Base-by-base conservation (phyloP, 2,888 invertebrate genomes). In the Phymatocera aterrima region DNA sequence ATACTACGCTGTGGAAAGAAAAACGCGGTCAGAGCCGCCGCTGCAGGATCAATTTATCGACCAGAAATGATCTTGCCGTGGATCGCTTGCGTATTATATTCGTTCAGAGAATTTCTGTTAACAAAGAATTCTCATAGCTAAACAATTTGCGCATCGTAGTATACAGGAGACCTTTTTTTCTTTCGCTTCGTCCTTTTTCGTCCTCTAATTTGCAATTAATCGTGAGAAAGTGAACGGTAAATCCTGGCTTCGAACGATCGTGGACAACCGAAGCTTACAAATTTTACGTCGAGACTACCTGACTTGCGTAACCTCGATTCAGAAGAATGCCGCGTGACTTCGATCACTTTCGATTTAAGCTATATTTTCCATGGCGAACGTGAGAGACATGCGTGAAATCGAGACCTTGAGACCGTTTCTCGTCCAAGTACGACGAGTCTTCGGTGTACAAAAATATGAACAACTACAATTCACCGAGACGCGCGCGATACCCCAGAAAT, bases 311-410 rank as follows among this genome's bases (percentile, higher is more conserved):
- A 75, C 75, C 75, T 75, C 40, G 57, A 75, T 75, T 40, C 75
- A 21, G 57, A 54, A 75, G 57, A 75, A 75, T 57, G 72, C 72
- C 51, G 72, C 72, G 21, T 72, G 72, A 31, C 72, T 75, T 75
- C 75, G 75, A 75, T 75, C 60, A 75, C 75, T 75, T 75, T 75
- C 75, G 75, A 75, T 75, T 54, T 51, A 75, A 75, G 60, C 75
- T 54, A 37, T 60, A 57, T 75, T 75, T 75, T 75, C 43, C 74
- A 31, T 34, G 57, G 54, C 34, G 72, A 72, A 51, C 72, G 74
- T 57, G 46, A 54, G 48, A 70, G 70, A 70, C 70, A 72, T 34
- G 57, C 60, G 37, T 54, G 75, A 75, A 75, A 75, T 75, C 75
- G 60, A 75, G 75, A 75, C 75, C 75, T 75, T 75, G 75, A 75